phyloP scores from a whole-genome alignment of 2,797 vertebrate species.

The Prunella strophiata region DNA sequence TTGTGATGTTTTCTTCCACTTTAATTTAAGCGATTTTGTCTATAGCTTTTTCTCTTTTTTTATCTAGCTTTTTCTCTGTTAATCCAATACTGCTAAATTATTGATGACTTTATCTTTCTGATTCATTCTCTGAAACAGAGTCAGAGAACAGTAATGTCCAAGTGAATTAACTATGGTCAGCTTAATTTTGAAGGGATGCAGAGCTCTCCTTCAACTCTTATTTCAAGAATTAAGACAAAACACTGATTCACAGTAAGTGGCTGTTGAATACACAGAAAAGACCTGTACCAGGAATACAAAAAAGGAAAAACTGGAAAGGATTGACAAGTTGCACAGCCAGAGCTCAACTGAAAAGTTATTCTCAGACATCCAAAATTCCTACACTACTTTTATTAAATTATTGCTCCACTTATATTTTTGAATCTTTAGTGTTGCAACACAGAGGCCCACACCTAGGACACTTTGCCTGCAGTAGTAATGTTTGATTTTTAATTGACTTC shows the following conservation, averaged over 20 bases:
- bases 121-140: neutral
- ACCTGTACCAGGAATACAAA: neutral
- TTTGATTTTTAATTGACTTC: neutral
- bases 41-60: neutral
- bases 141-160: neutral
- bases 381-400: neutral
- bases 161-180: neutral
- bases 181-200: neutral
- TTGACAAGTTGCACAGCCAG: neutral
- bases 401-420: neutral
- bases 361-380: neutral
- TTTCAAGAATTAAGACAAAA: constrained; percentile 24
- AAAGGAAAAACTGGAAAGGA: neutral
- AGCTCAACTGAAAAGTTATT: neutral
- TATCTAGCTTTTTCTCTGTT: neutral
- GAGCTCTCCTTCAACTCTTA: neutral
- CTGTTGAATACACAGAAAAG: neutral
- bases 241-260: neutral
- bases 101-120: neutral
- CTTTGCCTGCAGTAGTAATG: neutral
- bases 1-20: neutral
- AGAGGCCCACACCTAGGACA: neutral
- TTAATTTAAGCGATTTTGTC: neutral
- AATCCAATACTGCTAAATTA: constrained; percentile 3
- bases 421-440: neutral